These are phyloP conservation scores for Hyposoter didymator DNA, from an alignment of 2,888 invertebrate species.

Conservation along the genomic window DNA sequence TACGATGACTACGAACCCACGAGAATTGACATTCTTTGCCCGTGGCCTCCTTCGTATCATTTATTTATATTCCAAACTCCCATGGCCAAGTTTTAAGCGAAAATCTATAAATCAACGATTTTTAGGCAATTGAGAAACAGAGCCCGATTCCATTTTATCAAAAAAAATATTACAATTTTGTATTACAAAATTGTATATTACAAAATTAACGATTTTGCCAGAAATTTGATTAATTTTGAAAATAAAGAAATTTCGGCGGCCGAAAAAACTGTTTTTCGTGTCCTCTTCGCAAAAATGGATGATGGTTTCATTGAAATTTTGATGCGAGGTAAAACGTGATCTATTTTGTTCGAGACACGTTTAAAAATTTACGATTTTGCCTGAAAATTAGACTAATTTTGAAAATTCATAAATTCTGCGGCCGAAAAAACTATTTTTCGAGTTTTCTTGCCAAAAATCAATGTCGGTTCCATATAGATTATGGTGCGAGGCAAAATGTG, in stretches of 20 bases:
- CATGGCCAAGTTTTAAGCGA: neutral
- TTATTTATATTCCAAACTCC: neutral
- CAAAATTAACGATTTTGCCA: neutral
- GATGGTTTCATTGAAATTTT: neutral
- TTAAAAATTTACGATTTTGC: neutral
- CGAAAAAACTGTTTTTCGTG: neutral
- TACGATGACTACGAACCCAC: constrained; percentile 20
- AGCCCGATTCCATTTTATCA: too few species aligned
- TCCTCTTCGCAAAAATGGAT: neutral
- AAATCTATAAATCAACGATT: neutral
- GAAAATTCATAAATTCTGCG: too few species aligned
- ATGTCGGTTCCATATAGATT: too few species aligned
- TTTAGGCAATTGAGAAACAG: too few species aligned
- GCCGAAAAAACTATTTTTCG: too few species aligned
- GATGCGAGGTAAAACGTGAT: neutral
- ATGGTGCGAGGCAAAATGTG: too few species aligned
- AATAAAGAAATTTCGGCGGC: neutral
- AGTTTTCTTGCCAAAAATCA: too few species aligned
- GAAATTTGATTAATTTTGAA: neutral
- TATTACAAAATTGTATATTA: neutral
- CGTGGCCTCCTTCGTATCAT: constrained; percentile 35
- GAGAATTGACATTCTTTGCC: constrained; percentile 42
- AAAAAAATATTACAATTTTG: neutral
- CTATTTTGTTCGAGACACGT: too few species aligned
- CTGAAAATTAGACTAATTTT: neutral